Conservation (phyloP, 2,797 vertebrate species). For the Gymnoscopelus braueri region DNA sequence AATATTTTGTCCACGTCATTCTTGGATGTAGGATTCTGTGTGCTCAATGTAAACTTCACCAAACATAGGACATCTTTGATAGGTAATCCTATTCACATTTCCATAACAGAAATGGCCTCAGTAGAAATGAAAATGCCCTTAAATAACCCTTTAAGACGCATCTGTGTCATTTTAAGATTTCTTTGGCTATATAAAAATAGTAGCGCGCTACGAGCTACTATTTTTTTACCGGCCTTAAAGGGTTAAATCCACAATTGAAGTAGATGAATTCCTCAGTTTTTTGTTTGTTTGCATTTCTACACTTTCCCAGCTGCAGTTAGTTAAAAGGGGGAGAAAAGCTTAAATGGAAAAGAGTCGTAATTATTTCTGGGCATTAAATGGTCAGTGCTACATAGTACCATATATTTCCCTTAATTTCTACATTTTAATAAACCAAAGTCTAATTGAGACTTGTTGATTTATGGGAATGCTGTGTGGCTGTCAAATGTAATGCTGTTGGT, state of each 20-base stretch:
- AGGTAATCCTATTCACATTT: not conserved
- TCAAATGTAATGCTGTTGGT: constrained; percentile 38
- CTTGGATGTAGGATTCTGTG: constrained; percentile 1
- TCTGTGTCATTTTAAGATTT: too few relatives aligned
- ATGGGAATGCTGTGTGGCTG: constrained; percentile 1
- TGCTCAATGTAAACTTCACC: not conserved
- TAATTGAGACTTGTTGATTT: too few relatives aligned
- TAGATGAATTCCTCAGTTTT: too few relatives aligned
- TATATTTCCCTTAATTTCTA: not conserved
- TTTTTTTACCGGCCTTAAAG: too few relatives aligned
- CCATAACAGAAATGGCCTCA: not conserved
- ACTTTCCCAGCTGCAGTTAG: not conserved
- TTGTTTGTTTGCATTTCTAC: too few relatives aligned
- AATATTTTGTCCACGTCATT: constrained; percentile 4
- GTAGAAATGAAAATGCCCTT: not conserved
- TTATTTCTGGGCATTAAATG: too few relatives aligned
- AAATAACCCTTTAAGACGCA: too few relatives aligned
- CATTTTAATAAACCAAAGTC: not conserved
- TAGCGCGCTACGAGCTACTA: too few relatives aligned
- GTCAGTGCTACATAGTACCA: too few relatives aligned
- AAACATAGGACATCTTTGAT: not conserved
- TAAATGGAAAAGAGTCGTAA: too few relatives aligned
- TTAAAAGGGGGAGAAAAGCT: not conserved
- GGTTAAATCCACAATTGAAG: too few relatives aligned
- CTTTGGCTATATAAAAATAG: too few relatives aligned